Percentiles rank a stretch among this genome's conserved stretches.
Conservation (phyloP, 2,113 vertebrate genomes). For the Phyllostomus discolor region DNA sequence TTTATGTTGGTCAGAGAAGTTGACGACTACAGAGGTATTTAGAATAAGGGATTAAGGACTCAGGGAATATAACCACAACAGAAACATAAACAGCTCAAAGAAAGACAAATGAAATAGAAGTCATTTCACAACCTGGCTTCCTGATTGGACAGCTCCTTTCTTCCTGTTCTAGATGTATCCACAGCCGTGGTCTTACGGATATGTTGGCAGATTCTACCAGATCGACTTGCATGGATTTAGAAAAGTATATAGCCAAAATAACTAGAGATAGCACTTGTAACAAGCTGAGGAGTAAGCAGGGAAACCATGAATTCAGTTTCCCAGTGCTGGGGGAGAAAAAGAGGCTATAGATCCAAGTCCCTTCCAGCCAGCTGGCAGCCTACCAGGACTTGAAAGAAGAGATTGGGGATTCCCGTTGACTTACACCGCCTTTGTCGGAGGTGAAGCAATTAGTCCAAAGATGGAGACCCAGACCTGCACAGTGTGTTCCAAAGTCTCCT, state of each 20-base stretch:
- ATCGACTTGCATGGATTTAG: background rate
- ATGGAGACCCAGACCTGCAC: background rate
- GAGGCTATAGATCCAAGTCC: background rate
- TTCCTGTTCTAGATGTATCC: background rate
- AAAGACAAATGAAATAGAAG: background rate
- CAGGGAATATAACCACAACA: background rate
- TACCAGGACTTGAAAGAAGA: background rate
- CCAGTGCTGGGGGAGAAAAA: background rate
- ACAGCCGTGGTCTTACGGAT: background rate
- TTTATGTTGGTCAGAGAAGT: background rate
- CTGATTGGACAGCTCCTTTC: background rate
- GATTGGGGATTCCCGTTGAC: background rate
- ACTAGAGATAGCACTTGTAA: background rate
- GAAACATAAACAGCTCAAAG: background rate
- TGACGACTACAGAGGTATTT: background rate
- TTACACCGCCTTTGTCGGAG: background rate
- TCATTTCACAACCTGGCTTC: background rate
- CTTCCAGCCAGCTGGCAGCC: background rate
- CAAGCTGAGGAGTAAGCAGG: background rate
- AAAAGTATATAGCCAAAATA: background rate
- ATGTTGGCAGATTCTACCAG: background rate
- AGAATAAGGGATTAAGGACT: background rate
- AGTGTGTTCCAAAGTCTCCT: background rate
- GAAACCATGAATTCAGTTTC: background rate
- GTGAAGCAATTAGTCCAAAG: background rate